phyloP scores from a whole-genome alignment of 1,140 invertebrate genomes.

The Diorhabda sublineata region DNA sequence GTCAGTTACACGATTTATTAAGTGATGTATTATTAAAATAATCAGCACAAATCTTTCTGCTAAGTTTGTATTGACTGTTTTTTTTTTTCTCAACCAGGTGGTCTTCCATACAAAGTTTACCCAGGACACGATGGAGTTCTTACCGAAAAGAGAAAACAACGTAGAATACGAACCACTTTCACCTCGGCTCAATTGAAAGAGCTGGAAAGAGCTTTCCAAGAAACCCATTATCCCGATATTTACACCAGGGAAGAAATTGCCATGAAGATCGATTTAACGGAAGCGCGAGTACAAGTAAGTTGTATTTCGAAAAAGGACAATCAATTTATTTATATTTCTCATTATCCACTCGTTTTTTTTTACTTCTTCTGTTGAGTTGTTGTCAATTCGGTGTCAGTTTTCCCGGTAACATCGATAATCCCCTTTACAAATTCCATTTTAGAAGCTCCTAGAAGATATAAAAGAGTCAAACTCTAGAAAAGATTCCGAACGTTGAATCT shows the following conservation, averaged over 20 bases:
- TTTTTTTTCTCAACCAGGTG: constrained; percentile 54
- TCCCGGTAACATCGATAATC: not conserved
- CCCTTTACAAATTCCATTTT: no score
- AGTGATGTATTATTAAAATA: not conserved
- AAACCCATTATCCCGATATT: constrained; percentile 98
- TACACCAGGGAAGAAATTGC: constrained; percentile 99
- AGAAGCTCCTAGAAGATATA: no score
- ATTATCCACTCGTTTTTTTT: not conserved
- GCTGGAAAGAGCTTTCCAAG: constrained; percentile 91
- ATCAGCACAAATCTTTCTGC: not conserved
- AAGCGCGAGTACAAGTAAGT: constrained; percentile 94
- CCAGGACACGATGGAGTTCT: constrained; percentile 76
- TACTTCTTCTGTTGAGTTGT: not conserved
- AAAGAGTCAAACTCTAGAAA: no score
- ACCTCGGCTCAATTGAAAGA: constrained; percentile 95
- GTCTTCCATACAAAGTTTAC: constrained; percentile 84
- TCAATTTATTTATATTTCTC: not conserved
- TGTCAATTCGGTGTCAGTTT: not conserved
- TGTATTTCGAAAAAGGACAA: not conserved
- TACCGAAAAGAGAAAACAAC: constrained; percentile 87
- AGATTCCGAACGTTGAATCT: no score
- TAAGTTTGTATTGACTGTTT: not conserved
- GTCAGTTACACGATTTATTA: no score
- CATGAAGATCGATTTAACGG: constrained; percentile 96
- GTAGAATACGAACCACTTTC: constrained; percentile 93